phyloP scores from a whole-genome alignment of 2,113 vertebrate genomes.

The Nibea albiflora region DNA sequence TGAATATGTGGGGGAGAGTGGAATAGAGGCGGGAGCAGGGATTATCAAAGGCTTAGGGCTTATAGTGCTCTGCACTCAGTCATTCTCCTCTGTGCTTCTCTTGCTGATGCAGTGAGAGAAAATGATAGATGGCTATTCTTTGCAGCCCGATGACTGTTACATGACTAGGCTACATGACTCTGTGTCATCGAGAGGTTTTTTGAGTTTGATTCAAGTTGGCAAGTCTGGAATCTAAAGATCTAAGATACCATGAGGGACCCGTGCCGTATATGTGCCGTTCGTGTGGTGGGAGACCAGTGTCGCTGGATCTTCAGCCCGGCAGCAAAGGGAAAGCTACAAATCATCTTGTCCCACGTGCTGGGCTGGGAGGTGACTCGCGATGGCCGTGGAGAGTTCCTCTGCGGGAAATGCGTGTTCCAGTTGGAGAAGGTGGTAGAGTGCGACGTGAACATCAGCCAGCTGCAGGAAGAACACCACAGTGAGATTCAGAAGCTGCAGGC shows the following conservation, averaged over 20 bases:
- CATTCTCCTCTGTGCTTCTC: slow-evolving; percentile 59
- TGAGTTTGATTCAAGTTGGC: slow-evolving; percentile 20
- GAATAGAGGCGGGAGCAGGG: slow-evolving; percentile 75
- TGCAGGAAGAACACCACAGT: slow-evolving; percentile 72
- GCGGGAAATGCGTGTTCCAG: slow-evolving; percentile 84
- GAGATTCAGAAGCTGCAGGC: slow-evolving; percentile 76
- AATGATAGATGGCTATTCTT: slow-evolving; percentile 55
- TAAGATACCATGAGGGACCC: slow-evolving; percentile 75
- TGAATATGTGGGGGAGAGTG: slow-evolving; percentile 63
- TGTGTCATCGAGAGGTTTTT: slow-evolving; percentile 38
- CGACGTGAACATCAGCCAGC: slow-evolving; percentile 75
- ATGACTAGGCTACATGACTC: slow-evolving; percentile 10
- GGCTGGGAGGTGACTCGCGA: slow-evolving; percentile 78
- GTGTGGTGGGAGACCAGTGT: slow-evolving; percentile 79
- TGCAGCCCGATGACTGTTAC: slow-evolving; percentile 34
- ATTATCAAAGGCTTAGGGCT: slow-evolving; percentile 79
- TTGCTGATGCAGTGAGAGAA: slow-evolving; percentile 58
- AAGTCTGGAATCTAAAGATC: slow-evolving; percentile 17
- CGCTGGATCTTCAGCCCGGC: slow-evolving; percentile 84
- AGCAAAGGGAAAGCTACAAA: slow-evolving; percentile 78
- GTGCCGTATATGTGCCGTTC: slow-evolving; percentile 81
- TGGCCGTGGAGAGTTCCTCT: slow-evolving; percentile 82
- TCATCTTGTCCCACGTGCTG: slow-evolving; percentile 82
- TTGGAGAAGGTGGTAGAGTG: slow-evolving; percentile 82
- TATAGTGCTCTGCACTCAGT: slow-evolving; percentile 70